A percentile compares a stretch with the other conserved stretches of the same genome.
These are phyloP conservation scores for Triops longicaudatus DNA, from an alignment of 1,140 invertebrate genomes.

Conservation along the genomic window DNA sequence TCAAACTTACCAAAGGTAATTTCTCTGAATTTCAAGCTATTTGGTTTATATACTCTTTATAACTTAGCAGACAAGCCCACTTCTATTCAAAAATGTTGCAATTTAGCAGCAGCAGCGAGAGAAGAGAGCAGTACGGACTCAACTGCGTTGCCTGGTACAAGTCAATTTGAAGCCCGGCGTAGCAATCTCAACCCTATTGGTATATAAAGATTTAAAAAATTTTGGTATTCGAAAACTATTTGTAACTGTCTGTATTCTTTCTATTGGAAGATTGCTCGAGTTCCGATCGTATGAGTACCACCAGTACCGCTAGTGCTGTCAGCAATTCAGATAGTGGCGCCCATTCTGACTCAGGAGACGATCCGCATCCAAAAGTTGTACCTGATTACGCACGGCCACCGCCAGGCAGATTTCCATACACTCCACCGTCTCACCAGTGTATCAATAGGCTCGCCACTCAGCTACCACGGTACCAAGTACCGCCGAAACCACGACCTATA, in stretches of 20 bases:
- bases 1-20: background rate
- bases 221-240: background rate
- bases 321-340: constrained; percentile 75
- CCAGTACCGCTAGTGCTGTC: constrained; percentile 63
- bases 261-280: constrained; percentile 54
- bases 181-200: background rate
- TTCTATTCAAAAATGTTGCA: background rate
- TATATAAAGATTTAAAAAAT: constrained; percentile 9
- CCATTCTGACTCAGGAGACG: constrained; percentile 65
- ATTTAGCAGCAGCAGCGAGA: background rate
- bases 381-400: background rate
- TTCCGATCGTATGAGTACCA: constrained; percentile 66
- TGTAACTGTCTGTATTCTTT: constrained; percentile 16
- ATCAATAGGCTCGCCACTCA: background rate
- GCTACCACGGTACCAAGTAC: background rate
- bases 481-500: background rate
- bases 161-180: background rate
- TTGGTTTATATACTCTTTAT: background rate
- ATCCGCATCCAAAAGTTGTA: constrained; percentile 34
- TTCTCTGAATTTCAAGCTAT: background rate
- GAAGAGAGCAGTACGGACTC: background rate
- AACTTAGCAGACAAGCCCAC: background rate
- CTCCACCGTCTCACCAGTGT: background rate
- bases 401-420: background rate
- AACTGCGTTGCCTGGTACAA: background rate